phyloP scores from a whole-genome alignment of 2,113 vertebrate genomes.

The Piprites chloris region DNA sequence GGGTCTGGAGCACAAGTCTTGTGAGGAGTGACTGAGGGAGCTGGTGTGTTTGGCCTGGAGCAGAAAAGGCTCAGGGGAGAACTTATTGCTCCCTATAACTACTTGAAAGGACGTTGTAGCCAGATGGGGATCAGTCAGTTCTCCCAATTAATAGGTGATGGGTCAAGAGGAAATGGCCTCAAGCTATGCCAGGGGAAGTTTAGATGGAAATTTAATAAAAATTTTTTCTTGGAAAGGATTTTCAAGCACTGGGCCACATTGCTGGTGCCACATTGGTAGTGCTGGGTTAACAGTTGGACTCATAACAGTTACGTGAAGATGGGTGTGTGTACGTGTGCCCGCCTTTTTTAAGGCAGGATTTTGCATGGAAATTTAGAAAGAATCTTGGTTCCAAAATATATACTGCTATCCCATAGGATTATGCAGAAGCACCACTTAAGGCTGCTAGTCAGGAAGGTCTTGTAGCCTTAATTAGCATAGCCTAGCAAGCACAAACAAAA shows the following conservation, averaged over 20 bases:
- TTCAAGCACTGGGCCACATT: background rate
- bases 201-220: background rate
- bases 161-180: background rate
- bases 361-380: background rate
- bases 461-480: background rate
- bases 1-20: background rate
- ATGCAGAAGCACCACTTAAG: background rate
- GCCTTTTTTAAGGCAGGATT: background rate
- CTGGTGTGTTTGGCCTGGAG: background rate
- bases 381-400: background rate
- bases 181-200: background rate
- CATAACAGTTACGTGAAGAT: background rate
- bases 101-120: too few species aligned
- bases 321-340: fast-evolving
- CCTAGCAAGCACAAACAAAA: background rate
- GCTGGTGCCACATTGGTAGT: background rate
- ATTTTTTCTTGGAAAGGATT: background rate
- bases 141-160: background rate
- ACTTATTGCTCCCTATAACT: fast-evolving
- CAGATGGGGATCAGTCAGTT: background rate
- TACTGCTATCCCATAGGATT: background rate
- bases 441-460: background rate
- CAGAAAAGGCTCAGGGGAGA: background rate
- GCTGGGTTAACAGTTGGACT: background rate
- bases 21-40: background rate